These are phyloP conservation scores for Coecobrya sp. DNA, from an alignment of 2,888 invertebrate species.

Conservation along the genomic window DNA sequence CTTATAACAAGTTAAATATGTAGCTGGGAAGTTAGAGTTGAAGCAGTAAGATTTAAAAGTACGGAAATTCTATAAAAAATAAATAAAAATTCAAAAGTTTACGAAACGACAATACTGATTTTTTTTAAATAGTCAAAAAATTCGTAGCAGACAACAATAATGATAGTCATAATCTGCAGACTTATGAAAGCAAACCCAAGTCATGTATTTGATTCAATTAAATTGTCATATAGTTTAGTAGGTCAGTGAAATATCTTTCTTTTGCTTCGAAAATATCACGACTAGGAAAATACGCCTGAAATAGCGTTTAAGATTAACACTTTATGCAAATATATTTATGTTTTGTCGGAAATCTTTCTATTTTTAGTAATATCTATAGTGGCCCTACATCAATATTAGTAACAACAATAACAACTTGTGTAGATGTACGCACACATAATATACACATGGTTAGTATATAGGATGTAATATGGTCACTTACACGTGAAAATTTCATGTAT, in stretches of 20 bases:
- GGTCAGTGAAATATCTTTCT: neutral
- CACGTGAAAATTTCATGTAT: conserved; percentile 32
- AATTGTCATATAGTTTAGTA: too few species aligned
- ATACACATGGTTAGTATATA: conserved; percentile 18
- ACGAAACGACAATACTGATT: too few species aligned
- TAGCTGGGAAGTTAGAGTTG: neutral
- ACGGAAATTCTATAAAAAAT: neutral
- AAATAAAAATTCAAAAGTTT: too few species aligned
- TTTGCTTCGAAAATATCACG: conserved; percentile 43
- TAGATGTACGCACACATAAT: conserved; percentile 13
- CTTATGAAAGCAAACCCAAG: neutral
- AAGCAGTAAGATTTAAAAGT: neutral
- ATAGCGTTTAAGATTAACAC: conserved; percentile 1
- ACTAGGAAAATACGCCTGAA: conserved; percentile 30
- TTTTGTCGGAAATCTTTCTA: conserved; percentile 48
- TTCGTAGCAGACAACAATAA: neutral
- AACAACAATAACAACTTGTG: conserved; percentile 75
- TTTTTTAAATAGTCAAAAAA: too few species aligned
- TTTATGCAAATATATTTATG: conserved; percentile 22
- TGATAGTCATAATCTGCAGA: too few species aligned
- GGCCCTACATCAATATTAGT: conserved; percentile 36
- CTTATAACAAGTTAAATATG: neutral
- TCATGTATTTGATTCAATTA: neutral
- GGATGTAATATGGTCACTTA: neutral
- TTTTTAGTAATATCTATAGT: conserved; percentile 1